These are phyloP conservation scores for Mellivora capensis DNA, from an alignment of 2,113 vertebrate genomes.

Conservation along the genomic window DNA sequence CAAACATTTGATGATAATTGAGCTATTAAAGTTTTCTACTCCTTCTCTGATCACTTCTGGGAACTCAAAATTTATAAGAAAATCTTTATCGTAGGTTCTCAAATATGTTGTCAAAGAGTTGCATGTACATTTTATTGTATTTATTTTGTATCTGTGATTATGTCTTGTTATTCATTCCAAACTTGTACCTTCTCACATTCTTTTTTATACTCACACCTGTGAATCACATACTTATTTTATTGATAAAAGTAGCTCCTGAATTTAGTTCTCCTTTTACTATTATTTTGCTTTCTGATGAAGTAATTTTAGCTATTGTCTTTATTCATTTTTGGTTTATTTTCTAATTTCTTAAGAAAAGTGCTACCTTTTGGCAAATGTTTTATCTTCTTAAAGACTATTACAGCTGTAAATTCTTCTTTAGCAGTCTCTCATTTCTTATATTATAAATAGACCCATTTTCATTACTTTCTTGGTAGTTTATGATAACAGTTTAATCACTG, in stretches of 20 bases:
- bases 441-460: not conserved
- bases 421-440: not conserved
- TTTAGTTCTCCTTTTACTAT: not conserved
- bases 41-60: not conserved
- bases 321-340: not conserved
- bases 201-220: not conserved
- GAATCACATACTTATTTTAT: not conserved
- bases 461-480: not conserved
- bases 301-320: constrained; percentile 4
- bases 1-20: not conserved
- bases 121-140: not conserved
- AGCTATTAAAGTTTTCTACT: not conserved
- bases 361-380: not conserved
- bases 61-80: constrained; percentile 10
- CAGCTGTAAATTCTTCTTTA: not conserved
- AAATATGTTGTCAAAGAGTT: not conserved
- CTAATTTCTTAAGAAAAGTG: not conserved
- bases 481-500: not conserved
- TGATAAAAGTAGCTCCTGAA: not conserved
- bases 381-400: not conserved
- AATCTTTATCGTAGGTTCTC: constrained; percentile 5
- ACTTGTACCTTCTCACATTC: not conserved
- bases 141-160: not conserved
- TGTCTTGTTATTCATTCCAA: not conserved
- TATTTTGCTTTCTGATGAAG: not conserved